These are phyloP conservation scores for Apodemus speciosus DNA, from an alignment of 2,113 vertebrate species.

Conservation along the genomic window DNA sequence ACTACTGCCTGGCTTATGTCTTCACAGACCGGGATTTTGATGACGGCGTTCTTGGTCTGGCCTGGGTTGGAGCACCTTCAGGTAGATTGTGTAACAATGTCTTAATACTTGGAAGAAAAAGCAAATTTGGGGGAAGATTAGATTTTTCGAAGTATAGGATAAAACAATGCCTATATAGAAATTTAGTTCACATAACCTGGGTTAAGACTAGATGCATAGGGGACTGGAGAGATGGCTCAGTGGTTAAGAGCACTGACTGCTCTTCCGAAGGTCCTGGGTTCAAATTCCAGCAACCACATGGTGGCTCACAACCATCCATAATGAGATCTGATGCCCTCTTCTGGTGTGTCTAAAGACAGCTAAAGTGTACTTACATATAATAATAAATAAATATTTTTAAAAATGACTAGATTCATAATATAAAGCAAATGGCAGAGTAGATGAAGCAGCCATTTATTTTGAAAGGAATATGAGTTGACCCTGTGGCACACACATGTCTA, in stretches of 20 bases:
- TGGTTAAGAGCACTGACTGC: too few species aligned
- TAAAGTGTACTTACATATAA: too few species aligned
- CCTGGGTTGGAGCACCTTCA: conserved; percentile 98
- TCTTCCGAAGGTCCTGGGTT: too few species aligned
- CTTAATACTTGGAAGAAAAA: conserved; percentile 47
- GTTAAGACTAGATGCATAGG: background rate
- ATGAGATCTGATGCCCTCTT: too few species aligned
- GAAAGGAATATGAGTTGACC: background rate
- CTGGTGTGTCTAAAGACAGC: too few species aligned
- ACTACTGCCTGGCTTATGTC: conserved; percentile 98
- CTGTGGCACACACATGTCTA: background rate
- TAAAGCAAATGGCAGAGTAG: conserved; percentile 14
- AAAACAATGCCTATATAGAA: background rate
- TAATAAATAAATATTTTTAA: too few species aligned
- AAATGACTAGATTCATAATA: background rate
- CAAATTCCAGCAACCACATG: too few species aligned
- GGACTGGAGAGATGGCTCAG: too few species aligned
- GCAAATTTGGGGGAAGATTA: conserved; percentile 2
- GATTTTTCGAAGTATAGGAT: conserved; percentile 17
- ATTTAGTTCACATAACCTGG: background rate
- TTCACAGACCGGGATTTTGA: conserved; percentile 99
- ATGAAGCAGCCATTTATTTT: conserved; percentile 49
- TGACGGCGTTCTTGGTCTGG: conserved; percentile 96
- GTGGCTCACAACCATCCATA: too few species aligned
- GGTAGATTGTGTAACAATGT: conserved; percentile 84